A percentile compares a stretch with the other conserved stretches of the same genome.
Evolutionary conservation across 2,888 invertebrate species (phyloP).

Genomic region (Hymenopus coronatus): DNA sequence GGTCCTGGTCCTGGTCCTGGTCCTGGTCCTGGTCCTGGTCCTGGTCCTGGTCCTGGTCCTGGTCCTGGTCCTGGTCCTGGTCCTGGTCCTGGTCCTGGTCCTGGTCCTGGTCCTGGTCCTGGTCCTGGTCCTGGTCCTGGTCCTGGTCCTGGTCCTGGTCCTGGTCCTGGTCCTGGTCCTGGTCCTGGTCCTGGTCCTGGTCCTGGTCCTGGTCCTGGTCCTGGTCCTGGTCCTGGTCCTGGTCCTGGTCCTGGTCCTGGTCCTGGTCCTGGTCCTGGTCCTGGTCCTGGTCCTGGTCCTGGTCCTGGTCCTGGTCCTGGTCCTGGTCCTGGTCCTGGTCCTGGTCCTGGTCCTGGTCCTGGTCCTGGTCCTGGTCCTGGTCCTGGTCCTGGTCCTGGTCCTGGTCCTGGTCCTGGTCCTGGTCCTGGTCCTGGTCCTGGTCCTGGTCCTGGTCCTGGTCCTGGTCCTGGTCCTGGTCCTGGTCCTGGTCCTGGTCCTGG

Average conservation of each 20-base stretch:
- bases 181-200: slow-evolving; percentile 8
- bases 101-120: slow-evolving; percentile 8
- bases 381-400: slow-evolving; percentile 8
- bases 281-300: slow-evolving; percentile 8
- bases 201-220: slow-evolving; percentile 8
- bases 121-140: slow-evolving; percentile 8
- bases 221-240: slow-evolving; percentile 8
- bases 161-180: slow-evolving; percentile 8
- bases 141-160: slow-evolving; percentile 8
- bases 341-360: slow-evolving; percentile 8
- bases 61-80: slow-evolving; percentile 7
- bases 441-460: slow-evolving; percentile 7
- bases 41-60: slow-evolving; percentile 8
- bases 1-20: slow-evolving; percentile 8
- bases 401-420: slow-evolving; percentile 8
- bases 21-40: slow-evolving; percentile 8
- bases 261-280: slow-evolving; percentile 7
- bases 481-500: slow-evolving; percentile 8
- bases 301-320: slow-evolving; percentile 8
- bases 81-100: slow-evolving; percentile 7
- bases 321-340: slow-evolving; percentile 8
- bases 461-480: slow-evolving; percentile 8
- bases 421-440: slow-evolving; percentile 7
- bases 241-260: slow-evolving; percentile 7
- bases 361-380: slow-evolving; percentile 8